Percentiles rank a stretch among this genome's conserved stretches.
Conservation (phyloP, 1,140 invertebrate species). For the Bombus vancouverensis region DNA sequence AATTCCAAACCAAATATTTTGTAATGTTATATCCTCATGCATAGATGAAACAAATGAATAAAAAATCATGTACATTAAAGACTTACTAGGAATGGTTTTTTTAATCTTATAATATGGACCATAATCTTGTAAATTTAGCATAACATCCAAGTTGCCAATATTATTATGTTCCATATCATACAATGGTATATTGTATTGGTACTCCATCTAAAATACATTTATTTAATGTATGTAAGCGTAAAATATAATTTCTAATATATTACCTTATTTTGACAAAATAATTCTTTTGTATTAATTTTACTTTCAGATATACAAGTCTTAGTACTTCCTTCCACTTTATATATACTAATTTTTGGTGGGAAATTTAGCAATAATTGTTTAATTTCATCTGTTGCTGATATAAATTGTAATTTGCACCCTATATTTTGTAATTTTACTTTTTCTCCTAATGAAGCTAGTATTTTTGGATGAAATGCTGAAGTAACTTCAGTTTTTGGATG, state of each 20-base stretch:
- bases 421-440: constrained; percentile 77
- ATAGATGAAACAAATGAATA: neutral
- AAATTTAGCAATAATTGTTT: constrained; percentile 75
- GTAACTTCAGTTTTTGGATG: constrained; percentile 80
- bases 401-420: constrained; percentile 80
- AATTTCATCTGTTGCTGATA: constrained; percentile 78
- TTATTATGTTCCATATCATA: constrained; percentile 66
- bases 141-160: constrained; percentile 72
- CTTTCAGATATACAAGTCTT: constrained; percentile 71
- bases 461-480: constrained; percentile 66
- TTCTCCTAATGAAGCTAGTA: constrained; percentile 67
- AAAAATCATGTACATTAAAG: neutral
- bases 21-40: neutral
- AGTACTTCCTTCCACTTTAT: constrained; percentile 67
- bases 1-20: constrained; percentile 28
- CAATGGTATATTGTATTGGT: constrained; percentile 70
- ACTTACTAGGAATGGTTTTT: constrained; percentile 65
- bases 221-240: constrained; percentile 11
- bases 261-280: constrained; percentile 74
- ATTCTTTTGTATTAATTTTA: constrained; percentile 68
- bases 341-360: constrained; percentile 79
- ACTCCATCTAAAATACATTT: constrained; percentile 64
- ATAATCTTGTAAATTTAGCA: constrained; percentile 74
- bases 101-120: constrained; percentile 74
- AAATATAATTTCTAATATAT: neutral